Evolutionary conservation across 2,888 invertebrate genomes (phyloP), one percentile per base, ranked within the genome.

Genomic region (Epistrophe eligans): DNA sequence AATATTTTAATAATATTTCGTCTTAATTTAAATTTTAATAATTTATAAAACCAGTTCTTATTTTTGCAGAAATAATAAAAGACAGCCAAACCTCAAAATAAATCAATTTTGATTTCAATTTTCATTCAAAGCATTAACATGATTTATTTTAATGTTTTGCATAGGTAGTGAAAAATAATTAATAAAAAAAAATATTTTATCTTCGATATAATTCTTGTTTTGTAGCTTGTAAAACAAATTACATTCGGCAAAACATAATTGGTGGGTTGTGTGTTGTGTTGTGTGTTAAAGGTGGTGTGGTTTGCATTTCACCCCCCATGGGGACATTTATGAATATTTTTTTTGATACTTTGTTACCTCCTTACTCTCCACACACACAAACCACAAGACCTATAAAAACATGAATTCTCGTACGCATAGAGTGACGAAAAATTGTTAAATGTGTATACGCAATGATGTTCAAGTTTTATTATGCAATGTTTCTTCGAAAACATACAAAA

Each of bases 391-490:
- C 35, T 10, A 13, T 19, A 38, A 28, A 57, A 15, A 55, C 35
- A 70, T 6, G 19, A 5, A 70, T n/a, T 52, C 35, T 45, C 17
- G n/a, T 48, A 58, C 81, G 24, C 66, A 52, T 58, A 50, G 71
- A 70, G 79, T 74, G 77, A 79, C 73, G 82, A 82, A 84, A 74
- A 73, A 55, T 73, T 32, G 19, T 15, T 67, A 11, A 32, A 40
- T 52, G 38, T 52, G 19, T 40, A 24, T 24, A 67, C 72, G 62
- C 71, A 74, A 64, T 58, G 72, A 72, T 79, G 79, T 55, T 52
- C 67, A 62, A 62, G 64, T 66, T 74, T 71, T 74, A 58, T 87
- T 87, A 87, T 83, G 87, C 66, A 87, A 87, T 76, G 10, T 64
- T 57, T 24, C 81, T 52, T 60, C 64, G 24, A 74, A 66, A 66